These are phyloP conservation scores for Triplophysa dalaica DNA, from an alignment of 2,113 vertebrate species.

Conservation along the genomic window DNA sequence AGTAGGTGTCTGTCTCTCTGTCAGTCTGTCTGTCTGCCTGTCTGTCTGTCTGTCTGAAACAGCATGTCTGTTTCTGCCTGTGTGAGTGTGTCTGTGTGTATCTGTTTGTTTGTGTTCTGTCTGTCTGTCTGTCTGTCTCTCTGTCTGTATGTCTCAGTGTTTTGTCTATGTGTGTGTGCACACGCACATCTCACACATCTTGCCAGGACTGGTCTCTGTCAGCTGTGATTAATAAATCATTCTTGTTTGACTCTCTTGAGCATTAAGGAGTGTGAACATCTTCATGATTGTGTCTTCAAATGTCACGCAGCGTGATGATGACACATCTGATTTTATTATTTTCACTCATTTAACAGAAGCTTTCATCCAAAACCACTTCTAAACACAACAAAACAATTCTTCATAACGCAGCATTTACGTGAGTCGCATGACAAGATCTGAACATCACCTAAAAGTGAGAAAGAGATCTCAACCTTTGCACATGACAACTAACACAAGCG, in stretches of 20 bases:
- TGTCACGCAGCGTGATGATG: background rate
- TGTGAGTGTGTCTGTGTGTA: too few species aligned
- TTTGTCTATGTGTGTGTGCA: background rate
- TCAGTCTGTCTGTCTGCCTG: too few species aligned
- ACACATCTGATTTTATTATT: too few species aligned
- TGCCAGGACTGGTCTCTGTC: constrained; percentile 26
- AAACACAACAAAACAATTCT: too few species aligned
- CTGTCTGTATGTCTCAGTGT: too few species aligned
- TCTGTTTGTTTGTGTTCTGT: background rate
- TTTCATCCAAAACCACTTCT: background rate
- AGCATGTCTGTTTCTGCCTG: too few species aligned
- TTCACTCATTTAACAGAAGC: background rate
- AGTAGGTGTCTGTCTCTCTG: too few species aligned
- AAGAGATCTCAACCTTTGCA: too few species aligned
- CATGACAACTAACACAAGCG: too few species aligned
- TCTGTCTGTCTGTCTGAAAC: background rate
- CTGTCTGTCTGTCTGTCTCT: background rate
- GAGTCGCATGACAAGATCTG: too few species aligned
- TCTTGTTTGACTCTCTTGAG: constrained; percentile 41
- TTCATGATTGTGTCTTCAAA: background rate
- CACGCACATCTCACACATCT: background rate
- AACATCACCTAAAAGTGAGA: too few species aligned
- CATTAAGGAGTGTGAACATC: constrained; percentile 45
- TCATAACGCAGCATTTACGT: too few species aligned
- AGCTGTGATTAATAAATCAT: constrained; percentile 11